phyloP scores from a whole-genome alignment of 2,888 invertebrate species.

The Troilus luridus region DNA sequence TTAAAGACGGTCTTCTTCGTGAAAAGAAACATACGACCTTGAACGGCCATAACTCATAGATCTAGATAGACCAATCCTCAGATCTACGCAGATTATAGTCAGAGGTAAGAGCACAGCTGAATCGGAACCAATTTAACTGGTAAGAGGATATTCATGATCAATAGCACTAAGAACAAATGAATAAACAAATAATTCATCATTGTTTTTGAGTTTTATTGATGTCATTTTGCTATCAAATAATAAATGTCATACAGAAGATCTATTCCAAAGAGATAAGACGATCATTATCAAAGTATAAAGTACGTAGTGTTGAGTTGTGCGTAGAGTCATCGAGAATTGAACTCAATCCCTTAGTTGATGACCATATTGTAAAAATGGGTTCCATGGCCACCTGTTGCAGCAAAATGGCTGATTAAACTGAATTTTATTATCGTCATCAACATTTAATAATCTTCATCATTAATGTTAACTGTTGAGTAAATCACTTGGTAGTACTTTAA shows the following conservation, averaged over 20 bases:
- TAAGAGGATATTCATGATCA: too few species aligned
- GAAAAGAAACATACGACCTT: too few species aligned
- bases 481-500: too few species aligned
- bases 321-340: not conserved
- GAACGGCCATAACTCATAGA: too few species aligned
- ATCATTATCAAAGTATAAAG: not conserved
- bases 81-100: too few species aligned
- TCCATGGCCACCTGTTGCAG: not conserved
- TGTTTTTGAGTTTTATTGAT: too few species aligned
- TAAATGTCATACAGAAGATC: not conserved
- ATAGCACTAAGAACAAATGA: too few species aligned
- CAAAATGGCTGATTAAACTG: not conserved
- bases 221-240: not conserved
- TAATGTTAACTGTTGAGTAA: not conserved
- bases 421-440: not conserved
- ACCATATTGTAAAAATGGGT: not conserved
- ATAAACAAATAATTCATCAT: too few species aligned
- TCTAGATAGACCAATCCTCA: too few species aligned
- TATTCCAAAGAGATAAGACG: not conserved
- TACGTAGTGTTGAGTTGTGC: not conserved
- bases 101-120: too few species aligned
- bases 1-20: too few species aligned
- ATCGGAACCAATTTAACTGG: too few species aligned
- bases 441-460: not conserved
- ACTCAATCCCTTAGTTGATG: not conserved